Evolutionary conservation across 2,888 invertebrate genomes (phyloP), one percentile per base, ranked within the genome.

Genomic region (Athetis lepigone): DNA sequence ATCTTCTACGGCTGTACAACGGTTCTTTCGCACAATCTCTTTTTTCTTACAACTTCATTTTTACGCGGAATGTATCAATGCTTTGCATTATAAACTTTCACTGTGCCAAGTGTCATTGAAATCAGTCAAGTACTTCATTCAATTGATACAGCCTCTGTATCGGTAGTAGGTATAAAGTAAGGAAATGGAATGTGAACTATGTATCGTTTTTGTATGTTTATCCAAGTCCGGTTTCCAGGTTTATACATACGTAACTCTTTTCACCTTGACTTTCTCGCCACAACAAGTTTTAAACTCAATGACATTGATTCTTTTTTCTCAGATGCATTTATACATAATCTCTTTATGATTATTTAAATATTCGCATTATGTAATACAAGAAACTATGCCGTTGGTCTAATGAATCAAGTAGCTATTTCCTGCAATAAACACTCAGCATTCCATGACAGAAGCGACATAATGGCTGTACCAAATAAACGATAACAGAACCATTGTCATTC

Each of bases 401-500:
- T 57, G 29, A 18, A 40, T 47, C 8, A 33, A 9, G 25, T 42
- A 8, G 7, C 2, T 23, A n/a, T 23, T 36, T 2, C 21, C 18
- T 13, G 57, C n/a, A 6, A 23, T 29, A 47, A 64, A 56, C 57
- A 39, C 13, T 16, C 7, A 13, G 21, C 18, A 23, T 39, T 9
- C 21, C 6, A 21, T 13, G 37, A 29, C 29, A 29, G 23, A 37
- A 25, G 2, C 39, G 13, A 40, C 33, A 11, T 45, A 21, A 67
- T 16, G 45, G n/a, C 36, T 21, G 23, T 8, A 16, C 18, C n/a
- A 60, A 46, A 59, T 25, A 47, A 64, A 70, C 45, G 65, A 60
- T 40, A 55, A 55, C 40, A 57, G 23, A 40, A 29, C 52, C 36
- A 58, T 62, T 74, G 42, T 21, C 62, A 70, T 75, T 66, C 55